phyloP scores from a whole-genome alignment of 2,113 vertebrate genomes.

The Acanthochromis polyacanthus region DNA sequence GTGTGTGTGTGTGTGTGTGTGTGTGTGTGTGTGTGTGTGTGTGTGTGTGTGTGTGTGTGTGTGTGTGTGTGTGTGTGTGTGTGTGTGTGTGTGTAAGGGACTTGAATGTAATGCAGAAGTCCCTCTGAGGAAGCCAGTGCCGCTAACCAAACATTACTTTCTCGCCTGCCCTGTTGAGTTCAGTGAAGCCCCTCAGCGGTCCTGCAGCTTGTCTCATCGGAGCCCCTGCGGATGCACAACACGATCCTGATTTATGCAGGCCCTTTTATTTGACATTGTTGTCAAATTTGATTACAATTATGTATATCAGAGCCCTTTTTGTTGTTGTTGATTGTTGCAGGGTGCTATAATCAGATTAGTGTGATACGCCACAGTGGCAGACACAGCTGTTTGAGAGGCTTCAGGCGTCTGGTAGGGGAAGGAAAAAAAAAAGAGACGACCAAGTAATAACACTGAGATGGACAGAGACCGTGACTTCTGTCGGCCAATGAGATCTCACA shows the following conservation, averaged over 20 bases:
- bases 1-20: slow-evolving; percentile 53
- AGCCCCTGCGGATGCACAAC: slow-evolving; percentile 29
- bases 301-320: slow-evolving; percentile 73
- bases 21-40: slow-evolving; percentile 53
- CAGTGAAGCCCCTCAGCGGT: slow-evolving; percentile 12
- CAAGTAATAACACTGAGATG: slow-evolving; percentile 68
- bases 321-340: slow-evolving; percentile 68
- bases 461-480: slow-evolving; percentile 45
- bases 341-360: slow-evolving; percentile 80
- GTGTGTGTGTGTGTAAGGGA: slow-evolving; percentile 51
- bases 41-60: slow-evolving; percentile 56
- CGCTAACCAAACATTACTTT: slow-evolving; percentile 68
- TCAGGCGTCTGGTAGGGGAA: slow-evolving; percentile 66
- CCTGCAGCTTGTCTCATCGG: slow-evolving; percentile 14
- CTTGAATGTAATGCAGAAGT: slow-evolving; percentile 64
- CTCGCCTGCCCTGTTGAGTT: slow-evolving; percentile 25
- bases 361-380: slow-evolving; percentile 68
- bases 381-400: slow-evolving; percentile 81
- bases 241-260: slow-evolving; percentile 62
- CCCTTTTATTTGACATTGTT: slow-evolving; percentile 74
- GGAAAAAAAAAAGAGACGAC: slow-evolving; percentile 13
- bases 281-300: slow-evolving; percentile 81
- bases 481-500: slow-evolving; percentile 7
- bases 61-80: slow-evolving; percentile 55
- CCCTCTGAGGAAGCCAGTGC: slow-evolving; percentile 55